Percentiles rank a stretch among this genome's conserved stretches.
phyloP scores from a whole-genome alignment of 1,140 invertebrate genomes.

The Lepidurus packardi region DNA sequence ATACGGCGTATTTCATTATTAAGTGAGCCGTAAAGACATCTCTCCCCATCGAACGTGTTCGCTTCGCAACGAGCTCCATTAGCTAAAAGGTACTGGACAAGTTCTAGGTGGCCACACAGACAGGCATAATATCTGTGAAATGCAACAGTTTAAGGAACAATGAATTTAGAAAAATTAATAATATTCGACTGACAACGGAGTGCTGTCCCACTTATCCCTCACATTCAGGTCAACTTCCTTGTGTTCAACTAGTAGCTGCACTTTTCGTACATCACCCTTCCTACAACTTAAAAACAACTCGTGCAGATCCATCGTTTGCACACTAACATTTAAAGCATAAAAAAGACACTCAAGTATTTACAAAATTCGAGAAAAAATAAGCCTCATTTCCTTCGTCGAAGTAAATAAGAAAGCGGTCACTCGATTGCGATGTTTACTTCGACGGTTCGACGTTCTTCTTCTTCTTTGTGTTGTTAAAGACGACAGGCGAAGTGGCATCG shows the following conservation, averaged over 20 bases:
- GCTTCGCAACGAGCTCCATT: constrained; percentile 54
- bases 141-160: constrained; percentile 25
- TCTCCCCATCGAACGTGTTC: constrained; percentile 56
- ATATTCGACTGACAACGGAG: constrained; percentile 47
- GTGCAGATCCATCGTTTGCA: constrained; percentile 39
- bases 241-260: constrained; percentile 50
- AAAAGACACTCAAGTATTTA: not conserved
- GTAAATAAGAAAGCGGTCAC: no score
- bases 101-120: constrained; percentile 51
- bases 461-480: no score
- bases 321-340: not conserved
- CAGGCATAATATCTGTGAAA: constrained; percentile 53
- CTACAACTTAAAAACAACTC: constrained; percentile 46
- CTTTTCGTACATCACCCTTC: constrained; percentile 44
- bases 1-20: constrained; percentile 50
- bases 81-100: constrained; percentile 51
- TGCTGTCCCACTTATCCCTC: constrained; percentile 53
- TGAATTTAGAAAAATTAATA: not conserved
- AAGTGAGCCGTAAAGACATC: constrained; percentile 54
- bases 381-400: no score
- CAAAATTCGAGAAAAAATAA: not conserved
- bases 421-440: no score
- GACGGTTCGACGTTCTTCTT: no score
- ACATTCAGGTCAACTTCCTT: constrained; percentile 52
- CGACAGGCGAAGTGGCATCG: no score